Conservation (phyloP, 92 coral and sea anemone genomes). For the Umimayanthus chanpuru region DNA sequence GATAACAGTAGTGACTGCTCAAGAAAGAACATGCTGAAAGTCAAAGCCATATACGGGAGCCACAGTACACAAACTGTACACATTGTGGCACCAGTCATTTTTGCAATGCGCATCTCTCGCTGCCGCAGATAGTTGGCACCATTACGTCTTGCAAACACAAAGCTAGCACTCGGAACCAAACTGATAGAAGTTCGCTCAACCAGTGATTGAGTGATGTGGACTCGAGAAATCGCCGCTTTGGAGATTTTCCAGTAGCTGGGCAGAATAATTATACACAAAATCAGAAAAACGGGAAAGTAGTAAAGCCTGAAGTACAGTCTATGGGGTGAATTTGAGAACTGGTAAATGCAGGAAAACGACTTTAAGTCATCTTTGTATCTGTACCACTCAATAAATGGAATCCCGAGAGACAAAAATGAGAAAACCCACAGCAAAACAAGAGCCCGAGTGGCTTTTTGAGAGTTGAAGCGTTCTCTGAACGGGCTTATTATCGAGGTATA, state of each 20-base stretch:
- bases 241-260: slow-evolving; percentile 85
- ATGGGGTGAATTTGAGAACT: slow-evolving; percentile 54
- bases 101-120: slow-evolving; percentile 82
- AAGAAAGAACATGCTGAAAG: slow-evolving; percentile 63
- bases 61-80: slow-evolving; percentile 79
- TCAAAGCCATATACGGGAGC: slow-evolving; percentile 79
- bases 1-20: slow-evolving; percentile 50
- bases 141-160: slow-evolving; percentile 41
- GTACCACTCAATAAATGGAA: slow-evolving; percentile 72
- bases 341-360: slow-evolving; percentile 37
- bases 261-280: slow-evolving; percentile 56
- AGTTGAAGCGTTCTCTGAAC: slow-evolving; percentile 68
- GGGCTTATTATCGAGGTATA: slow-evolving; percentile 80
- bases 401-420: slow-evolving; percentile 35
- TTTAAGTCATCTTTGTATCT: neutral
- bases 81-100: slow-evolving; percentile 83
- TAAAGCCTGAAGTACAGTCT: slow-evolving; percentile 62
- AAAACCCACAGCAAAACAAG: slow-evolving; percentile 62
- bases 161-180: slow-evolving; percentile 52
- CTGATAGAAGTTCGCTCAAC: slow-evolving; percentile 68
- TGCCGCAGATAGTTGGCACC: slow-evolving; percentile 52
- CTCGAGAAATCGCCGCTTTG: slow-evolving; percentile 74
- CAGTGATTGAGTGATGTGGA: slow-evolving; percentile 61
- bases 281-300: slow-evolving; percentile 67
- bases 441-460: slow-evolving; percentile 55